Evolutionary conservation across 1,140 invertebrate genomes (phyloP).

Genomic region (Kradibia gibbosae): DNA sequence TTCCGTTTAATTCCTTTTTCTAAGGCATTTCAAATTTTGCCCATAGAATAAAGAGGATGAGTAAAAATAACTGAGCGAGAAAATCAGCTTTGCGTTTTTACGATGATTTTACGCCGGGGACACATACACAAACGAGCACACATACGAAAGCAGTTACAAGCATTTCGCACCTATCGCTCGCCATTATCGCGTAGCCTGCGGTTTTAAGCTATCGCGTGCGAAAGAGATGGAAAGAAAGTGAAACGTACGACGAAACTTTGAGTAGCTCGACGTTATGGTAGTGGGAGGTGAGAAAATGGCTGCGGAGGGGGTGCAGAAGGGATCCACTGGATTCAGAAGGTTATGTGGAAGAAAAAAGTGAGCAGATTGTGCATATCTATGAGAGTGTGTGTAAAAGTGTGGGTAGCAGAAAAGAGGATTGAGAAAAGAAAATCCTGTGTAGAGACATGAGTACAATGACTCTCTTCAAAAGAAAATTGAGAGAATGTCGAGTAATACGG

Average conservation of each 20-base stretch:
- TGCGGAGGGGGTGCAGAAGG: background rate
- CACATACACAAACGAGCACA: background rate
- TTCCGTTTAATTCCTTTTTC: background rate
- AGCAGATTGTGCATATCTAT: background rate
- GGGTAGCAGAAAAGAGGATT: background rate
- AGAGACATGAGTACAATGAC: slow-evolving; percentile 18
- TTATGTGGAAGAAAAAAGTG: background rate
- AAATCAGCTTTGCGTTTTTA: slow-evolving; percentile 52
- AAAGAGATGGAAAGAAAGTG: slow-evolving; percentile 40
- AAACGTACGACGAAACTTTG: background rate
- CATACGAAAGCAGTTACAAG: slow-evolving; percentile 40
- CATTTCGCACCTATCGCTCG: slow-evolving; percentile 60
- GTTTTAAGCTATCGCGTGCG: slow-evolving; percentile 61
- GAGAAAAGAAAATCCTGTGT: background rate
- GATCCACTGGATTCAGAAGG: background rate
- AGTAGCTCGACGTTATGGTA: background rate
- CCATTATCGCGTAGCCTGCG: slow-evolving; percentile 66
- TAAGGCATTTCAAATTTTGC: background rate
- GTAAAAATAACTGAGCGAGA: background rate
- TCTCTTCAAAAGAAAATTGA: slow-evolving; percentile 17
- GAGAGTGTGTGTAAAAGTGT: background rate
- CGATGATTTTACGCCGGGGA: slow-evolving; percentile 51
- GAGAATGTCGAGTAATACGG: background rate
- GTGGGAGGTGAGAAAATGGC: background rate
- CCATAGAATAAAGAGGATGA: background rate